These are phyloP conservation scores for Aeoliscus strigatus DNA, from an alignment of 2,797 vertebrate species.

Conservation along the genomic window DNA sequence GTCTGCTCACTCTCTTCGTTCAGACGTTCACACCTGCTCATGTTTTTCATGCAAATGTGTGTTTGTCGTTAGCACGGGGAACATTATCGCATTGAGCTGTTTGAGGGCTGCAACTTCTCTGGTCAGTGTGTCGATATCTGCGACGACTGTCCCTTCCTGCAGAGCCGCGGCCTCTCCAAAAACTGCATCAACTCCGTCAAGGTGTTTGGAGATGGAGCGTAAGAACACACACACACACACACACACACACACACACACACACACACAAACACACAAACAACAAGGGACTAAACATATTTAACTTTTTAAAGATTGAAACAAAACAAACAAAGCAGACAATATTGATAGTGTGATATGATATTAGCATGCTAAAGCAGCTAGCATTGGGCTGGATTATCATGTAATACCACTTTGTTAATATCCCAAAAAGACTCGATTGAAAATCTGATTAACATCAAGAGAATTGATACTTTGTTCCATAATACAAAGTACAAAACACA, in stretches of 20 bases:
- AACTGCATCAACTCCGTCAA: slow-evolving; percentile 80
- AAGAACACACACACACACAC: slow-evolving; percentile 31
- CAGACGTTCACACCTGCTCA: slow-evolving; percentile 1
- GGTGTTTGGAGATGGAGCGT: slow-evolving; percentile 84
- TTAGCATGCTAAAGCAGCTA: too few relatives aligned
- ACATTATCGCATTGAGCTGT: slow-evolving; percentile 82
- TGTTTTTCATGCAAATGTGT: slow-evolving; percentile 27
- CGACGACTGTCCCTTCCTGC: slow-evolving; percentile 84
- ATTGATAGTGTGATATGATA: too few relatives aligned
- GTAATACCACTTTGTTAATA: too few relatives aligned
- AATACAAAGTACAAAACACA: too few relatives aligned
- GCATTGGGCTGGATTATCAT: too few relatives aligned
- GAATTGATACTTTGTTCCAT: too few relatives aligned
- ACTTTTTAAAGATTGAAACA: too few relatives aligned
- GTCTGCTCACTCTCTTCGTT: too few relatives aligned
- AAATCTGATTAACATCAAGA: too few relatives aligned
- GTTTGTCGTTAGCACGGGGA: slow-evolving; percentile 77
- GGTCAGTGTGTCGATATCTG: slow-evolving; percentile 82
- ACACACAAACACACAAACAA: background rate
- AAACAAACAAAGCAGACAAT: too few relatives aligned
- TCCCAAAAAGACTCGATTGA: too few relatives aligned
- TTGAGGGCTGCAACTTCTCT: slow-evolving; percentile 77
- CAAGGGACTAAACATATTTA: too few relatives aligned
- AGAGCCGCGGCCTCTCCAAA: slow-evolving; percentile 78
- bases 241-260: background rate